A percentile compares a stretch with the other conserved stretches of the same genome.
Evolutionary conservation across 92 coral and sea anemone species (phyloP).

Genomic region (Porites lobata): DNA sequence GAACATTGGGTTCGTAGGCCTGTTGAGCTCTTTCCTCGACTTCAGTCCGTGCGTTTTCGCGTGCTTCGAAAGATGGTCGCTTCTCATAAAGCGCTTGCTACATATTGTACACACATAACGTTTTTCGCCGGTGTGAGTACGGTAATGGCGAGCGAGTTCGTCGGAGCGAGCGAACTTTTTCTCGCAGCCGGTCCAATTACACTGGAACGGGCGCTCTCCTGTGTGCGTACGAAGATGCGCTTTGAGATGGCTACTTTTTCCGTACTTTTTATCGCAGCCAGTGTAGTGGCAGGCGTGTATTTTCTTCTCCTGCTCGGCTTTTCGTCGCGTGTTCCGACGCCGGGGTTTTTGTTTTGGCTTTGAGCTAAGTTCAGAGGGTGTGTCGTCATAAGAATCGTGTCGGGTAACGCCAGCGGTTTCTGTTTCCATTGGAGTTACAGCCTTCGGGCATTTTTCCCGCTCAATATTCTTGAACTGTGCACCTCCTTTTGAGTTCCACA

Average conservation of each 20-base stretch:
- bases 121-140: constrained; percentile 96
- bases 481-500: constrained; percentile 11
- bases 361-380: constrained; percentile 71
- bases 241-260: constrained; percentile 93
- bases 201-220: constrained; percentile 91
- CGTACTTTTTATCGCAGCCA: constrained; percentile 88
- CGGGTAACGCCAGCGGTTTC: constrained; percentile 71
- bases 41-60: constrained; percentile 80
- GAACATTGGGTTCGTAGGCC: constrained; percentile 87
- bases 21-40: constrained; percentile 74
- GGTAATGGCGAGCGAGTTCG: constrained; percentile 93
- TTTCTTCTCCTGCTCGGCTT: constrained; percentile 76
- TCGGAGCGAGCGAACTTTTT: constrained; percentile 96
- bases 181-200: constrained; percentile 90
- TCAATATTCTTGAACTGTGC: constrained; percentile 25
- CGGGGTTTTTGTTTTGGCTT: constrained; percentile 75
- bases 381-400: constrained; percentile 48
- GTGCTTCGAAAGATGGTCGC: constrained; percentile 94
- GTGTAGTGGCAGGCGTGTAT: constrained; percentile 81
- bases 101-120: constrained; percentile 87
- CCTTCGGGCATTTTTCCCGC: constrained; percentile 19
- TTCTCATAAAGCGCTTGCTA: constrained; percentile 91
- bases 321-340: constrained; percentile 67
- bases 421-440: constrained; percentile 35
- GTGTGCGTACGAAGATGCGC: constrained; percentile 95